Base-by-base conservation (phyloP, 2,888 invertebrate genomes). In the Syritta pipiens region DNA sequence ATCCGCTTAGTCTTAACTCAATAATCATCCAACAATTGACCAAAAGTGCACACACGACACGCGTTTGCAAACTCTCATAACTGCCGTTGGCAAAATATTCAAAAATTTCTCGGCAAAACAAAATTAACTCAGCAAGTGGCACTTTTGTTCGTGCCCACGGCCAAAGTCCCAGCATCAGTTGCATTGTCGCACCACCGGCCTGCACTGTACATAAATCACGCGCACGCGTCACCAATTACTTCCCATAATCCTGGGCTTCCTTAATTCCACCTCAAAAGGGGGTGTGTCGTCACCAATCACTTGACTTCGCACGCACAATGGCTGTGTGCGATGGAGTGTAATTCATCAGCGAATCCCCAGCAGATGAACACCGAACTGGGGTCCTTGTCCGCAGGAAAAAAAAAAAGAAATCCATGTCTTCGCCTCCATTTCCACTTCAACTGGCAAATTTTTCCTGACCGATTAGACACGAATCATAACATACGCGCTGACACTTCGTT, bases 391-490 rank as follows among this genome's bases (percentile, higher is more conserved):
- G 37, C 37, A 37, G 7, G 37, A 17, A 37, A 17, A 14, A 17
- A 7, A 28, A 37, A 37, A 37, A 17, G 17, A 37, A 37, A 17
- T 17, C 17, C 37, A 37, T 37, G 65, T 72, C 62, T 74, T 62
- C 62, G 79, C 72, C 79, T 67, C 49, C 42, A 30, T 74, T 79
- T 32, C 67, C 79, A 74, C 67, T 74, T 46, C 35, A 79, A 57
- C 55, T 67, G 62, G 79, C 57, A 68, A 30, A 74, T 74, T 68
- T 79, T 79, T 79, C 67, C 67, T 79, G 79, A 79, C 79, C 79
- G 79, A 79, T 79, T 79, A 79, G 74, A 55, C 79, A 79, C 67
- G 79, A 79, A 79, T 79, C 79, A 79, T 79, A 79, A 79, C 79
- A 79, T 68, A 79, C 72, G 69, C 48, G 79, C 14, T 19, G 26